Evolutionary conservation across 23 tunicate species (phyloP), one percentile per base, ranked within the genome.

Genomic region (Styela plicata): DNA sequence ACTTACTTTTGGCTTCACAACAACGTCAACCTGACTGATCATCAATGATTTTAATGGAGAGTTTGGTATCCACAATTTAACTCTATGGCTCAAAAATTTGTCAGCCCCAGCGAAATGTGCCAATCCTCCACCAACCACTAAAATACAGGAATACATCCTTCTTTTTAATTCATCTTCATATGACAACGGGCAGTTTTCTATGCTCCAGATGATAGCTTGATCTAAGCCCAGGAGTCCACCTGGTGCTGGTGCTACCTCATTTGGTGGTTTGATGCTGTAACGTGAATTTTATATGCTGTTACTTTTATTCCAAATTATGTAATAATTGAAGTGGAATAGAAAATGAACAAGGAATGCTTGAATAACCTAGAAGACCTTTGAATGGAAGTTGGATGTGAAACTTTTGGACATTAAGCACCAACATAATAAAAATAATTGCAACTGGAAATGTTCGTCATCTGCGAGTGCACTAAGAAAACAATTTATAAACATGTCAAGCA

Each of bases 161-260:
- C 86, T 31, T 37, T 85, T 90, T 27, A 85, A 61, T 80, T 90
- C 96, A 70, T 90, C 81, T 52, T 90, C 89, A 64, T 82, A 76
- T 1, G 89, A 85, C 24, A 63, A 74, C 3, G 89, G 89, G 53
- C 84, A 74, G 23, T 85, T 90, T 85, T 90, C 89, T 33, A 90
- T 85, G 69, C 89, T 85, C 96, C 96, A 90, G 2, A 85, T 80
- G 33, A 90, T 85, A 10, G 96, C 89, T 33, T 90, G 85, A 61
- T 90, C 89, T 25, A 90, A n/a, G 3, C 85, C 83, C 24, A 84
- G 19, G 5, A 84, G 62, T 24, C 64, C 64, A 21, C 29, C 27
- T 57, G 85, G 85, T 0, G 85, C 85, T 20, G 78, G 78, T 1
- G 35, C 35, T 2, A 13, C 21, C 23, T 70, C 61, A 33, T 36